Percentiles rank a stretch among this genome's conserved stretches.
phyloP scores from a whole-genome alignment of 2,113 vertebrate genomes.

The Catharus bicknelli region DNA sequence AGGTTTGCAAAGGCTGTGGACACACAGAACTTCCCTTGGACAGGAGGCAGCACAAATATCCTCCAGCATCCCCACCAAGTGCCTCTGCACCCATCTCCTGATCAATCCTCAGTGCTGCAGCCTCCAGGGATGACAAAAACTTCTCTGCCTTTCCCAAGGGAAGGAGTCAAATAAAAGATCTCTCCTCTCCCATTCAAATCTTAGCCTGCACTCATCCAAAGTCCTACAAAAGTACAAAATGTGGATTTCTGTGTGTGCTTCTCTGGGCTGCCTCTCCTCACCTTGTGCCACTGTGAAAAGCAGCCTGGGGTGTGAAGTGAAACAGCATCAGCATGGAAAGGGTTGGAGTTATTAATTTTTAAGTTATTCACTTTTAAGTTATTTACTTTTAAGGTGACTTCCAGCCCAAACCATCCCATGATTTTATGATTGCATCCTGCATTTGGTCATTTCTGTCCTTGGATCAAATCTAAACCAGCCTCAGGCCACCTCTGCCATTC shows the following conservation, averaged over 20 bases:
- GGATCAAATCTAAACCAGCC: not conserved
- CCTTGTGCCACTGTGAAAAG: not conserved
- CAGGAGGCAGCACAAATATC: rapidly evolving
- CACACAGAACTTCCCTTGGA: not conserved
- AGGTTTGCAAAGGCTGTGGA: not conserved
- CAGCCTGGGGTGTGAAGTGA: not conserved
- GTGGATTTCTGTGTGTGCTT: not conserved
- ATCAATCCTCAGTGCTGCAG: not conserved
- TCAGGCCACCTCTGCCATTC: not conserved
- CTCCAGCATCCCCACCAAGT: not conserved
- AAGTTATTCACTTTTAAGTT: too few species aligned
- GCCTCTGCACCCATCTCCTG: not conserved
- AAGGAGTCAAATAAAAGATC: not conserved
- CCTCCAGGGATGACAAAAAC: not conserved
- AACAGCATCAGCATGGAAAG: not conserved
- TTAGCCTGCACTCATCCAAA: not conserved
- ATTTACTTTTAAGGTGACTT: not conserved
- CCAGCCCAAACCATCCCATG: not conserved
- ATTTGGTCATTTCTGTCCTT: not conserved
- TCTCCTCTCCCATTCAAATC: not conserved
- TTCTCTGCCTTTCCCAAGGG: not conserved
- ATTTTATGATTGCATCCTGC: not conserved
- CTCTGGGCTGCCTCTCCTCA: not conserved
- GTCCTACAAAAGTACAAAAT: not conserved
- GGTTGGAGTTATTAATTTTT: not conserved